Evolutionary conservation across 2,888 invertebrate genomes (phyloP), one percentile per base, ranked within the genome.

Genomic region (Cyrtodaria siliqua): DNA sequence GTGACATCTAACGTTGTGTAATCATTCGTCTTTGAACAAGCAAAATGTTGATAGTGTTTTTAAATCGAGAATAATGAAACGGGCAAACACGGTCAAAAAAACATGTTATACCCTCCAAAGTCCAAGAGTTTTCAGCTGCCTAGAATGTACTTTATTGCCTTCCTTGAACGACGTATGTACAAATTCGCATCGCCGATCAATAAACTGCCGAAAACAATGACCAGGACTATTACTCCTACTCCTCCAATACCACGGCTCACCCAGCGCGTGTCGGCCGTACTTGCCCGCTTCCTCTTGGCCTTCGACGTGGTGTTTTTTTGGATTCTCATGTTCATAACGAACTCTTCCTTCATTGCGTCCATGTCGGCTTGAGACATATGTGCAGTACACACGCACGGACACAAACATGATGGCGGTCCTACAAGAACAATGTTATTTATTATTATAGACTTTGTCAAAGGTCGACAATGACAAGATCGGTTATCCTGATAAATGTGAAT

Each of bases 121-220:
- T n/a, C n/a, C n/a, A n/a, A n/a, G n/a, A n/a, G n/a, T n/a, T n/a
- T n/a, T n/a, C n/a, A n/a, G n/a, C n/a, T n/a, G n/a, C 33, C 33
- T 33, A 4, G 4, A 12, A 33, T 33, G 12, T 33, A 8, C 12
- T 33, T 12, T 33, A 33, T 33, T 33, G 57, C 57, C 3, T 27
- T 8, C 18, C 20, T 49, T 6, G 38, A 2, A 42, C 57, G 23
- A 16, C 38, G 40, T 14, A 50, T 8, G 16, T 64, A 55, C 38
- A 59, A n/a, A 27, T 69, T 63, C 0, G 42, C 26, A 40, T 77
- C 70, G 2, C 73, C 70, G 3, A 75, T 42, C 0, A 75, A 24
- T 6, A 79, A 72, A 14, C 66, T 57, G 1, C 79, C 70, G 20
- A 79, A 79, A 29, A 79, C 66, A 16, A 53, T n/a, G 1, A 63